Evolutionary conservation across 2,113 vertebrate genomes (phyloP), one percentile per base, ranked within the genome.

Genomic region (Macrotis lagotis): DNA sequence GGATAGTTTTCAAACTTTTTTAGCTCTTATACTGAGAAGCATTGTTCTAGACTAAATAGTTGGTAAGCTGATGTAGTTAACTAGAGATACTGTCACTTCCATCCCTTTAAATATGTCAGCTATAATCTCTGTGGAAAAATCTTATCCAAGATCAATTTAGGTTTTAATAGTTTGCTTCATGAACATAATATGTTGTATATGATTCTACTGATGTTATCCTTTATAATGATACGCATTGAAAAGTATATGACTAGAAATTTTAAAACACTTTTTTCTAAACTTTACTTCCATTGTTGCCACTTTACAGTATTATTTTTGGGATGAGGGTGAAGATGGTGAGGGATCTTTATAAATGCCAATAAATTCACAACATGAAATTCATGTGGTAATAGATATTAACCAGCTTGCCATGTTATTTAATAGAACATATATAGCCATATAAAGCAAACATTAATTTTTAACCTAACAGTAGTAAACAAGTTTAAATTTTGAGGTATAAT

Each of bases 31-130:
- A 88, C 92, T 91, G 53, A 92, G 88, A 83, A 93, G 28, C 44
- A 49, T 97, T 50, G 6, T 83, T 96, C 91, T 94, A 94, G 48
- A 83, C 4, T 91, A 89, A 92, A 28, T 83, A 44, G 16, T 83
- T 24, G n/a, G 16, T 44, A 83, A 44, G 16, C 44, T 24, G n/a
- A 6, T 44, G 44, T 44, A 83, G n/a, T 22, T 44, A 83, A 83
- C n/a, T 24, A 19, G 44, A 44, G 19, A 3, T 83, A 24, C 37
- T 44, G 0, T 44, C 19, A 83, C 6, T 83, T 50, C n/a, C n/a
- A n/a, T n/a, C n/a, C n/a, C n/a, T 83, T 44, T 44, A 83, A 83
- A 83, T 7, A 83, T 83, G 37, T 83, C 66, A 22, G 16, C 44
- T 74, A 6, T 7, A 24, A 0, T 83, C n/a, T 83, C 19, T 44